These are phyloP conservation scores for Oasisia sp. DNA, from an alignment of 2,888 invertebrate species.

Conservation along the genomic window DNA sequence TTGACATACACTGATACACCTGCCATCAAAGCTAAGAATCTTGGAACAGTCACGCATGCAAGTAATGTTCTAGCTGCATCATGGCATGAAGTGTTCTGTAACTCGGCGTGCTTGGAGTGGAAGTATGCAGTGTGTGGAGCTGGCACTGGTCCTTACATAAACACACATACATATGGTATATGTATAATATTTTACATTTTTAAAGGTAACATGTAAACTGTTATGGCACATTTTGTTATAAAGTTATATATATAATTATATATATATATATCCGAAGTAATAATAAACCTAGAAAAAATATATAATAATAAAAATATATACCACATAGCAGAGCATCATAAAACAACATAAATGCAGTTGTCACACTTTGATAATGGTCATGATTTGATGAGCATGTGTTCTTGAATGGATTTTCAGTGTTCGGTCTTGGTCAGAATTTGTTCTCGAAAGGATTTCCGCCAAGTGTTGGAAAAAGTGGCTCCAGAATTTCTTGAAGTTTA, in stretches of 20 bases:
- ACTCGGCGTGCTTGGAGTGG: no score
- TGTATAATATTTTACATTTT: background rate
- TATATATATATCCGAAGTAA: background rate
- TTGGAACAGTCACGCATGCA: no score
- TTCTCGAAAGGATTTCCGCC: background rate
- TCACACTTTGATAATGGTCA: background rate
- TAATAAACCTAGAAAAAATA: background rate
- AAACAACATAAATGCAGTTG: background rate
- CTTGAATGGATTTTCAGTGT: background rate
- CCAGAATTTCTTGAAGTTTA: background rate
- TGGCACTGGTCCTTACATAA: background rate
- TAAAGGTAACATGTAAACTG: background rate
- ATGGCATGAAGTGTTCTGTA: no score
- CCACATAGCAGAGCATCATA: background rate
- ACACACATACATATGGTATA: background rate
- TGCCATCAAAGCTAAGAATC: no score
- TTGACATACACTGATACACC: no score
- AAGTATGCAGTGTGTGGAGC: no score
- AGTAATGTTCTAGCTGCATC: no score
- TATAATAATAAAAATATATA: background rate
- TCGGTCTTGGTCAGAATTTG: background rate
- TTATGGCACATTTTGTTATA: background rate
- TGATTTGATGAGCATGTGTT: background rate
- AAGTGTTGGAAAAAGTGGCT: conserved; percentile 13
- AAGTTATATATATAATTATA: background rate